Evolutionary conservation across 1,140 invertebrate species (phyloP), one percentile per base, ranked within the genome.

Genomic region (Drosophila mayri): DNA sequence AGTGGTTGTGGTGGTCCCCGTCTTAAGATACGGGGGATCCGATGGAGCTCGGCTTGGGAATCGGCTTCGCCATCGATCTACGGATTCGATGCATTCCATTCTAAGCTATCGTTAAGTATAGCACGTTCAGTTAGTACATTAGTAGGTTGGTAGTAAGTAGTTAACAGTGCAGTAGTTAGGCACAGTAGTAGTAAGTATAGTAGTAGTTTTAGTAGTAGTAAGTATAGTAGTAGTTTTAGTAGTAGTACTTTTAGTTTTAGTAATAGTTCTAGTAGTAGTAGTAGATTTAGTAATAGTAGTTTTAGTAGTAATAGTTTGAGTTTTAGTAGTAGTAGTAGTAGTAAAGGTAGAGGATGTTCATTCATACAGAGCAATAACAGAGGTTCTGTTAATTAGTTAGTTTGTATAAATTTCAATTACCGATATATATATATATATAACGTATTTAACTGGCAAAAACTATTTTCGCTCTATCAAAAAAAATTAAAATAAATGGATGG

Each of bases 121-220:
- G 66, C 35, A 77, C 74, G 75, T 78, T 78, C 58, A 52, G 65
- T 61, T 76, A 76, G 70, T 78, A 81, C 50, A 3, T 74, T 47
- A 76, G 37, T 66, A 46, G 57, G 60, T 60, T 71, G 35, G 68
- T 54, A 44, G 47, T 46, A 43, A 38, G 64, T 70, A 70, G 50
- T 46, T 35, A 65, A 52, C 49, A 46, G 74, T 72, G 75, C 47
- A 81, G 71, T 65, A 62, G 62, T 81, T 50, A 46, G 50, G 41
- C 32, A 50, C 44, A 67, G 61, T 74, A 35, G 32, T 35, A 38
- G 35, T 47, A 20, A 37, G 22, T 41, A 44, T 74, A 35, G 52
- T 52, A 46, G 22, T n/a, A n/a, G n/a, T n/a, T n/a, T n/a, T 22
- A 46, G 66, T 65, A 73, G 44, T 58, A 47, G 1, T 25, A 25